Percentiles rank a stretch among this genome's conserved stretches.
These are phyloP conservation scores for Platysteira castanea DNA, from an alignment of 2,113 vertebrate species.

Conservation along the genomic window DNA sequence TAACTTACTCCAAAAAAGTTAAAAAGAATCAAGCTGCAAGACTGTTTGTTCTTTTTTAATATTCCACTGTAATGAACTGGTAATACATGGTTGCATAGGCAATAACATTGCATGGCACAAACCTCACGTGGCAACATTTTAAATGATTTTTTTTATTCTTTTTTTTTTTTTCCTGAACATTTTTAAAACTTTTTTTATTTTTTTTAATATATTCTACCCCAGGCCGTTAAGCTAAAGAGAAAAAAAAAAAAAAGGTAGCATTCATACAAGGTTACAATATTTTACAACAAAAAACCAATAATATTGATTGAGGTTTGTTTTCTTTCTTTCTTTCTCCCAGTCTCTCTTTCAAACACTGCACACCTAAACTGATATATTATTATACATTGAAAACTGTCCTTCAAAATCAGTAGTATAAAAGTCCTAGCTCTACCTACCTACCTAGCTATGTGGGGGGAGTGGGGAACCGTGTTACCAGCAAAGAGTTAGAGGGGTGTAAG, in stretches of 20 bases:
- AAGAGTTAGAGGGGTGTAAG: background rate
- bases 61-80: slow-evolving; percentile 70
- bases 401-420: slow-evolving; percentile 85
- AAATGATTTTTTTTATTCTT: background rate
- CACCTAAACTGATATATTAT: slow-evolving; percentile 70
- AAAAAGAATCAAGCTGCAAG: slow-evolving; percentile 45
- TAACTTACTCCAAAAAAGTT: slow-evolving; percentile 79
- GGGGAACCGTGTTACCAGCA: background rate
- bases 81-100: slow-evolving; percentile 77
- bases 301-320: slow-evolving; percentile 72
- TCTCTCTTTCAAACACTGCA: slow-evolving; percentile 69
- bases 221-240: slow-evolving; percentile 75
- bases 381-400: slow-evolving; percentile 69
- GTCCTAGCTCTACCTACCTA: slow-evolving; percentile 68
- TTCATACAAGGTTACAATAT: slow-evolving; percentile 80
- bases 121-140: slow-evolving; percentile 59
- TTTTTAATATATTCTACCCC: slow-evolving; percentile 69
- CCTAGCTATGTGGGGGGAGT: background rate
- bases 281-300: slow-evolving; percentile 70
- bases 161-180: slow-evolving; percentile 58
- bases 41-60: slow-evolving; percentile 67
- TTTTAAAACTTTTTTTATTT: slow-evolving; percentile 42
- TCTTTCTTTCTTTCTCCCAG: slow-evolving; percentile 58
- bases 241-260: slow-evolving; percentile 36
- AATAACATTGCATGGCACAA: slow-evolving; percentile 71